A percentile compares a stretch with the other conserved stretches of the same genome.
Conservation (phyloP, 2,888 invertebrate genomes). For the Tenthredo livida region DNA sequence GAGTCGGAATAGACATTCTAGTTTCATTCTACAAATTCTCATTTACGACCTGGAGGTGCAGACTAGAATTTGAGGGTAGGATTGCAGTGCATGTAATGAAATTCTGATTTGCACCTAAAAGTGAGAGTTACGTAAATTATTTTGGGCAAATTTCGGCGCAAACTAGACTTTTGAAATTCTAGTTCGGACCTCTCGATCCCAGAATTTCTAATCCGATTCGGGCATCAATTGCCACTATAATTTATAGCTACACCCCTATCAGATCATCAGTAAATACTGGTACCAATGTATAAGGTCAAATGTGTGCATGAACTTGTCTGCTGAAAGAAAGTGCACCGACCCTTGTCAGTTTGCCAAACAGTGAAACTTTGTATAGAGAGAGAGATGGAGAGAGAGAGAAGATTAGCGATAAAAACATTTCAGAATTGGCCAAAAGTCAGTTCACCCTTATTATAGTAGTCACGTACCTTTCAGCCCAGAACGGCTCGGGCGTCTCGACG, state of each 20-base stretch:
- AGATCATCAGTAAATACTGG: not conserved
- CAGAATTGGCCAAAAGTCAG: not conserved
- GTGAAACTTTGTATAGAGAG: not conserved
- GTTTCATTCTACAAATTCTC: not conserved
- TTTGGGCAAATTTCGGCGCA: not conserved
- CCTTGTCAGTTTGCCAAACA: constrained; percentile 14
- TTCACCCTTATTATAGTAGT: not conserved
- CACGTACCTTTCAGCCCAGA: not conserved
- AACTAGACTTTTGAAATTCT: not conserved
- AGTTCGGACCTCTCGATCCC: not conserved
- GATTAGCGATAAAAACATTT: not conserved
- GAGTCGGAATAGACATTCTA: not conserved
- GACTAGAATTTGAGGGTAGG: not conserved
- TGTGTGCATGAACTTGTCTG: not conserved
- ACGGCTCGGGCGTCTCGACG: constrained; percentile 28
- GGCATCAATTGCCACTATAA: not conserved
- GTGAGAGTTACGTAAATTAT: not conserved
- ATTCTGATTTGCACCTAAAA: not conserved
- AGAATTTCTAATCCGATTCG: not conserved
- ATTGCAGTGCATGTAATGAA: not conserved
- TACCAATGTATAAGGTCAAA: not conserved
- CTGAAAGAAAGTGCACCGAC: not conserved
- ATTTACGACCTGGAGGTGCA: not conserved
- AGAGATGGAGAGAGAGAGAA: not conserved
- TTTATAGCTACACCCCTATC: not conserved